Conservation (phyloP, 1,140 invertebrate genomes). For the Drosophila kikkawai region DNA sequence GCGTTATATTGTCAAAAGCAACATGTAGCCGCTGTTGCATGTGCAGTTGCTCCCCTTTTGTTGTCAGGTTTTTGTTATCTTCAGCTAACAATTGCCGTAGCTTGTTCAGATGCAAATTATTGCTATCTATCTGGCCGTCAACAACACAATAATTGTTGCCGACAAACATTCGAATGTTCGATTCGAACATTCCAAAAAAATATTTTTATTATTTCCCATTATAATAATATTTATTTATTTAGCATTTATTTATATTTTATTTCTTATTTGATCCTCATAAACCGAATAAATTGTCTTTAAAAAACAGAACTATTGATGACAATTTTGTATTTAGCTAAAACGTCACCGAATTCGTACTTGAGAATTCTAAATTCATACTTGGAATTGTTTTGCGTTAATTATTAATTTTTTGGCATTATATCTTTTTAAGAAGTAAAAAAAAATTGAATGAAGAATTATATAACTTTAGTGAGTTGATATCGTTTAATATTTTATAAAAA, state of each 20-base stretch:
- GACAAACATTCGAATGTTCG: slow-evolving; percentile 76
- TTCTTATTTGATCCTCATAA: too few species aligned
- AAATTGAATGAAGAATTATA: background rate
- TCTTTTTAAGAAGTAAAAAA: too few species aligned
- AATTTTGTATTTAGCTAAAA: too few species aligned
- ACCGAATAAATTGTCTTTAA: too few species aligned
- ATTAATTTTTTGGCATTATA: background rate
- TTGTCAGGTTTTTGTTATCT: slow-evolving; percentile 60
- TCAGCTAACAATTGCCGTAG: slow-evolving; percentile 40
- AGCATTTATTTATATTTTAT: too few species aligned
- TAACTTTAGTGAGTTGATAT: background rate
- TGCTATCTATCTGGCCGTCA: slow-evolving; percentile 73
- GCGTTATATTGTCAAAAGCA: slow-evolving; percentile 57
- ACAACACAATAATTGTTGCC: slow-evolving; percentile 77
- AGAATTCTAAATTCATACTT: background rate
- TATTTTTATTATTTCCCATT: background rate
- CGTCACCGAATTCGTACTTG: background rate
- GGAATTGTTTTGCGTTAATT: too few species aligned
- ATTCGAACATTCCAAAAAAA: too few species aligned
- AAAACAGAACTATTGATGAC: too few species aligned
- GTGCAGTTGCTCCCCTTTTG: slow-evolving; percentile 39
- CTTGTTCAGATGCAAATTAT: slow-evolving; percentile 60
- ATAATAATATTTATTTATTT: background rate
- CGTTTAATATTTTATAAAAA: background rate
- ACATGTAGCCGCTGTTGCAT: slow-evolving; percentile 56